A percentile compares a stretch with the other conserved stretches of the same genome.
Conservation (phyloP, 92 coral and sea anemone species). For the Phymanthus crucifer region DNA sequence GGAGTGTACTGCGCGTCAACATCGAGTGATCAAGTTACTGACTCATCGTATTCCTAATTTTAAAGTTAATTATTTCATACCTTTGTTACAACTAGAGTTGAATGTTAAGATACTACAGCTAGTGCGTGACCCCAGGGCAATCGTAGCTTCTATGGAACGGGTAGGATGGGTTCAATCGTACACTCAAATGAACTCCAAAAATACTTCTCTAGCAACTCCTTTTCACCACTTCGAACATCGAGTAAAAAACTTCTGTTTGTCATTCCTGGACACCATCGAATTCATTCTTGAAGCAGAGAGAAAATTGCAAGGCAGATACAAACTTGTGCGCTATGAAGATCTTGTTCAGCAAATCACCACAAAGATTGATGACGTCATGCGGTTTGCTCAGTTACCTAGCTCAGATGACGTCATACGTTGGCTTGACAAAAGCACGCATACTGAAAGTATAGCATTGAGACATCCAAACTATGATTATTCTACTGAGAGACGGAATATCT, state of each 20-base stretch:
- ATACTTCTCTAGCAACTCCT: neutral
- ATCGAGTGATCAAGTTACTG: slow-evolving; percentile 64
- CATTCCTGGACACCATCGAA: slow-evolving; percentile 53
- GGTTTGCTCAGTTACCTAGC: slow-evolving; percentile 57
- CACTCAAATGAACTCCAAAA: slow-evolving; percentile 10
- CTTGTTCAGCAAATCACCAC: slow-evolving; percentile 43
- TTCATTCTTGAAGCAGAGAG: slow-evolving; percentile 60
- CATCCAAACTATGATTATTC: slow-evolving; percentile 48
- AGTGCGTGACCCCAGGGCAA: slow-evolving; percentile 91
- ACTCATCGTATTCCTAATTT: slow-evolving; percentile 61
- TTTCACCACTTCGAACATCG: slow-evolving; percentile 30
- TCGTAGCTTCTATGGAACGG: slow-evolving; percentile 69
- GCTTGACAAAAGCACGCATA: slow-evolving; percentile 35
- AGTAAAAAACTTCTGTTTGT: slow-evolving; percentile 58
- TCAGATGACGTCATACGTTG: slow-evolving; percentile 41
- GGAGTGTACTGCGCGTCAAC: slow-evolving; percentile 51
- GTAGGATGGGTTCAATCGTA: slow-evolving; percentile 77
- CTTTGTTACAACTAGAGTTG: slow-evolving; percentile 19
- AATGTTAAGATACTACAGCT: slow-evolving; percentile 71
- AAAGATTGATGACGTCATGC: slow-evolving; percentile 49
- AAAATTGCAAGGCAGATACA: slow-evolving; percentile 40
- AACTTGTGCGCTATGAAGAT: slow-evolving; percentile 74
- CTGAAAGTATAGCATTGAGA: neutral
- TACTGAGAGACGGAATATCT: slow-evolving; percentile 57
- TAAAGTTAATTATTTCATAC: slow-evolving; percentile 32